Evolutionary conservation across 2,797 vertebrate genomes (phyloP).

Genomic region (Notamacropus eugenii): DNA sequence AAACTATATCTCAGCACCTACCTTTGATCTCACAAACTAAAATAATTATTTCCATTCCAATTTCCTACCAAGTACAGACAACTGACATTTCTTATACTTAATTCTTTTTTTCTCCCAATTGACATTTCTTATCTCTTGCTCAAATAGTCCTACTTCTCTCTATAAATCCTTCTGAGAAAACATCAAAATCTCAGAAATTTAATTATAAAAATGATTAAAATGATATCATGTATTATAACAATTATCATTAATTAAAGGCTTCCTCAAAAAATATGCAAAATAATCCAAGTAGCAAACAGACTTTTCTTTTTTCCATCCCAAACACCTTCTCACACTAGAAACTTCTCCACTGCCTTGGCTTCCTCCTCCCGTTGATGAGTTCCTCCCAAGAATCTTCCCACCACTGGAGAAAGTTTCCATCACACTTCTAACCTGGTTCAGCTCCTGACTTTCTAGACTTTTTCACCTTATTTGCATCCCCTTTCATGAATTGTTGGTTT

Average conservation of each 20-base stretch:
- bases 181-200: neutral
- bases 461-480: neutral
- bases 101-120: neutral
- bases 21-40: neutral
- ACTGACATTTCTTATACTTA: neutral
- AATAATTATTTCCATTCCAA: neutral
- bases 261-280: neutral
- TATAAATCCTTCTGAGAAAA: neutral
- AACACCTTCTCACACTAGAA: neutral
- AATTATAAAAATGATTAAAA: neutral
- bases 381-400: neutral
- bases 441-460: neutral
- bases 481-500: neutral
- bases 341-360: neutral
- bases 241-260: neutral
- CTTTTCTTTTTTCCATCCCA: neutral
- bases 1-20: neutral
- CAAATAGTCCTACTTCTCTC: neutral
- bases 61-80: conserved; percentile 24
- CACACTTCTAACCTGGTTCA: neutral
- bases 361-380: neutral
- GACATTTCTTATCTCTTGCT: neutral
- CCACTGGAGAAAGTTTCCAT: neutral
- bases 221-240: neutral
- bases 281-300: neutral